phyloP scores from a whole-genome alignment of 2,113 vertebrate species.

The Neolamprologus sp. region DNA sequence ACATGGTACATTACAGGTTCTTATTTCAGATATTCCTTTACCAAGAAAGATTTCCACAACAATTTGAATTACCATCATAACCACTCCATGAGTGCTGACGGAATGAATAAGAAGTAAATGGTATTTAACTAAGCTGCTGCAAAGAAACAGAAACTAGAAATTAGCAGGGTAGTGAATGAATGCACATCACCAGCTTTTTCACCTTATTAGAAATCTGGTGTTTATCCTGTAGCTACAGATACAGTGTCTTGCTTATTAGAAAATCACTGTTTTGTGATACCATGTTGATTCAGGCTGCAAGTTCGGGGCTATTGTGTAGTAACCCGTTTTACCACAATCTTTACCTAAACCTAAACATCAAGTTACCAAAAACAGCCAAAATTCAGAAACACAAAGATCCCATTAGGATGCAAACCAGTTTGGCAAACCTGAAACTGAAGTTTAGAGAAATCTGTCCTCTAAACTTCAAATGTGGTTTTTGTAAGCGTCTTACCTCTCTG shows the following conservation, averaged over 20 bases:
- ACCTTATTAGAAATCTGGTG: fast-evolving
- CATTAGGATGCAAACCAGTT: background rate
- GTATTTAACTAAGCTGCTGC: background rate
- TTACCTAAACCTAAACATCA: background rate
- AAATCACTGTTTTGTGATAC: background rate
- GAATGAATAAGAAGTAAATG: background rate
- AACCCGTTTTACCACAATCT: fast-evolving
- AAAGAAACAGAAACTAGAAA: background rate
- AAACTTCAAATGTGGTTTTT: background rate
- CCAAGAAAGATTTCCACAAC: background rate
- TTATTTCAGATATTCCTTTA: background rate
- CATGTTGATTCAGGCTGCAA: background rate
- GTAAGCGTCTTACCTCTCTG: background rate
- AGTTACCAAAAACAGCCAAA: background rate
- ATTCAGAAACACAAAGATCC: background rate
- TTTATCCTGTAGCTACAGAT: background rate
- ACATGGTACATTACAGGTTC: background rate
- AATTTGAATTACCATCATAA: background rate
- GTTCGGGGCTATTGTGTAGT: background rate
- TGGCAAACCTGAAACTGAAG: background rate
- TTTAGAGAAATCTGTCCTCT: background rate
- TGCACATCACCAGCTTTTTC: background rate
- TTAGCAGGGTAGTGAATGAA: background rate
- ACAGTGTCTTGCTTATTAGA: too few relatives aligned
- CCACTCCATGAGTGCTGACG: background rate